Conservation (phyloP, 2,888 invertebrate species). For the Allophyes oxyacanthae region DNA sequence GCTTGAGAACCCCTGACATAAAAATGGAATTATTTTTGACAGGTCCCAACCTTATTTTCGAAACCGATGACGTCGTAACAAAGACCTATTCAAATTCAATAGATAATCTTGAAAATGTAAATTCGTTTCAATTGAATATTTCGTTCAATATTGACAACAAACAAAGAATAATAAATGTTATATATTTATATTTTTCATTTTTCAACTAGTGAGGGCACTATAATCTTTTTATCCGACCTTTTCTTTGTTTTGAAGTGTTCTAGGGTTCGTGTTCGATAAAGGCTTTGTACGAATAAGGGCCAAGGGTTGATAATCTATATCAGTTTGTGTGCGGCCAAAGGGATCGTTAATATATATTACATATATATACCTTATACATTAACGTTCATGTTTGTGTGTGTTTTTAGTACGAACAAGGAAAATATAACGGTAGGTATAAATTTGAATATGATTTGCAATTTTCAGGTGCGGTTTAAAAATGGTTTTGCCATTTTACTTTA, state of each 20-base stretch:
- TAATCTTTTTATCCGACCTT: constrained; percentile 79
- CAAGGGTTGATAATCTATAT: constrained; percentile 82
- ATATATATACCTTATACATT: constrained; percentile 25
- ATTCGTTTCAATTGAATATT: constrained; percentile 38
- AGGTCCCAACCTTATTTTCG: constrained; percentile 72
- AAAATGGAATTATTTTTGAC: constrained; percentile 79
- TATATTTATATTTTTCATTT: constrained; percentile 69
- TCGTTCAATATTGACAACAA: constrained; percentile 37
- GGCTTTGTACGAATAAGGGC: constrained; percentile 71
- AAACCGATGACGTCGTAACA: constrained; percentile 66
- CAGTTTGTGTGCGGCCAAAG: constrained; percentile 75
- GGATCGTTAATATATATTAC: constrained; percentile 68
- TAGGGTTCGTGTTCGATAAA: constrained; percentile 70
- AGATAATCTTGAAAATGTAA: constrained; percentile 53
- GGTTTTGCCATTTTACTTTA: too few species aligned
- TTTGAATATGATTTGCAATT: constrained; percentile 60
- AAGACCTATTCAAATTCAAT: constrained; percentile 58
- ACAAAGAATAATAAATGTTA: constrained; percentile 45
- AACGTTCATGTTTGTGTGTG: constrained; percentile 49
- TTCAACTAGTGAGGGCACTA: constrained; percentile 66
- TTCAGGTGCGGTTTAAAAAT: constrained; percentile 28
- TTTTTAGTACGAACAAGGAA: constrained; percentile 50
- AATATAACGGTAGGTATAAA: constrained; percentile 58
- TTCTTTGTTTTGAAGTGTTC: constrained; percentile 81
- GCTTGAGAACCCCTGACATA: constrained; percentile 69